Evolutionary conservation across 2,113 vertebrate genomes (phyloP), one percentile per base, ranked within the genome.

Genomic region (Gadus macrocephalus): DNA sequence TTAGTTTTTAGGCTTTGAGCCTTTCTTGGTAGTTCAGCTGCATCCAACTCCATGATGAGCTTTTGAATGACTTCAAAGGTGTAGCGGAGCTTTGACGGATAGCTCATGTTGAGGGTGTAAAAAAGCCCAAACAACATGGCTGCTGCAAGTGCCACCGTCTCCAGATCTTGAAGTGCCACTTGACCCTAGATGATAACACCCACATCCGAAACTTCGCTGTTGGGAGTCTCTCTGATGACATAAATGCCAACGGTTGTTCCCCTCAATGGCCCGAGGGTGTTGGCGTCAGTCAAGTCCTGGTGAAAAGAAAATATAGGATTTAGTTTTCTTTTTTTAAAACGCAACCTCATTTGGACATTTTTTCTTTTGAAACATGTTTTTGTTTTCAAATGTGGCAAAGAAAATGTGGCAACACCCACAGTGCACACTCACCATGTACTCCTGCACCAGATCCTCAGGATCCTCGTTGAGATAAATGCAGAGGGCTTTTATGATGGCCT

Each of bases 391-490:
- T 62, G 60, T 62, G 19, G 60, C 60, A 62, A 62, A 62, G 16
- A 12, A 15, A 62, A 25, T 25, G 25, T 25, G 25, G 25, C 60
- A 62, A 62, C 19, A 15, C 19, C 15, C 60, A 17, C 60, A 62
- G 9, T 17, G 17, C 20, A 56, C 42, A 68, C 66, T 56, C 53
- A 68, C 20, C 66, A 68, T 20, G 53, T 68, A 68, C n/a, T 68
- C 53, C 22, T 56, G 42, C 49, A 68, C 49, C 49, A 68, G 25
- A 16, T 19, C 42, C 16, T 56, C 20, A n/a, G 49, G 53, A 68
- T 68, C 25, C 53, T 68, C 66, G 56, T 68, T 68, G 19, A 68
- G 66, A 68, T 58, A 68, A 20, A 59, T 68, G 53, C 66, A 68
- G 20, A 56, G 66, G 14, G n/a, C 66, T 56, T 27, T 68, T 11